These are phyloP conservation scores for Thereva nobilitata DNA, from an alignment of 2,888 invertebrate species.

Conservation along the genomic window DNA sequence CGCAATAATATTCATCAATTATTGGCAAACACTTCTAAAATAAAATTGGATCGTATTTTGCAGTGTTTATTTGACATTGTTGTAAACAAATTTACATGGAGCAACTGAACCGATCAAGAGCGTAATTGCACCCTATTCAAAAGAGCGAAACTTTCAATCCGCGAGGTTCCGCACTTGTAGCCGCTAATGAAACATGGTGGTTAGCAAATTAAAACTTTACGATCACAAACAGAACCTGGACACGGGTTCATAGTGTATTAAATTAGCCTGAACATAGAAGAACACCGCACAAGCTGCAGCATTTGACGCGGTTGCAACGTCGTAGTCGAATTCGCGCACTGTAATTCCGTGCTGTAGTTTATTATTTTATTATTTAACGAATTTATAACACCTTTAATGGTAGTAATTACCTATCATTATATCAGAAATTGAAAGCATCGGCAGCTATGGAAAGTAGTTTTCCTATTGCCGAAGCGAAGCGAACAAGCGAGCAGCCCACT, in stretches of 20 bases:
- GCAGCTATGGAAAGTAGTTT: neutral
- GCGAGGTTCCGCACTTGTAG: constrained; percentile 13
- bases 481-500: neutral
- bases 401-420: constrained; percentile 12
- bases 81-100: constrained; percentile 33
- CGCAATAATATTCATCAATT: constrained; percentile 4
- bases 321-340: neutral
- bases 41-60: neutral
- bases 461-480: neutral
- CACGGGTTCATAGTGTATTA: neutral
- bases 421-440: neutral
- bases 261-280: too few relatives aligned
- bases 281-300: neutral
- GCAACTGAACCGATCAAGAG: constrained; percentile 26
- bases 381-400: constrained; percentile 23
- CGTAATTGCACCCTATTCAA: constrained; percentile 31
- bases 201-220: constrained; percentile 30
- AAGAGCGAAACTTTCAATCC: constrained; percentile 17
- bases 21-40: neutral
- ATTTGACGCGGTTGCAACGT: too few relatives aligned
- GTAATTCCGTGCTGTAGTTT: neutral
- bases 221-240: constrained; percentile 1
- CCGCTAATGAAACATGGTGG: constrained; percentile 30
- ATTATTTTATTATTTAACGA: constrained; percentile 33
- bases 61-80: constrained; percentile 17